Conservation (phyloP, 2,797 vertebrate genomes). For the Crax fasciolata region DNA sequence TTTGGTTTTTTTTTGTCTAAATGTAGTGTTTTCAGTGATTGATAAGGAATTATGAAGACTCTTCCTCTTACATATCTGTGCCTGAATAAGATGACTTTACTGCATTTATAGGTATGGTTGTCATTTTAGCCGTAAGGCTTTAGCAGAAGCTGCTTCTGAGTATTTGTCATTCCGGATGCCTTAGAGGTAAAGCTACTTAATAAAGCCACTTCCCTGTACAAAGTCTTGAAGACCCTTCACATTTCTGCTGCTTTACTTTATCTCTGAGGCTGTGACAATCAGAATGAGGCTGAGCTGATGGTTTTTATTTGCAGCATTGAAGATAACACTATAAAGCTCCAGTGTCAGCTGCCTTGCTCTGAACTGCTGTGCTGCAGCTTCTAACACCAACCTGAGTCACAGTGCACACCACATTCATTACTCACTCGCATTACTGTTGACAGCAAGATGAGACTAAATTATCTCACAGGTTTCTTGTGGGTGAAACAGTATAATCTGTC, state of each 20-base stretch:
- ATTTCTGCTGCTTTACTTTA: neutral
- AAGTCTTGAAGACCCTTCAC: neutral
- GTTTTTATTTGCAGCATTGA: neutral
- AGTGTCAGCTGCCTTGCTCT: neutral
- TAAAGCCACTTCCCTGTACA: neutral
- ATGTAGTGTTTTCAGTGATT: neutral
- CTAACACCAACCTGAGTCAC: neutral
- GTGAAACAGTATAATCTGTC: neutral
- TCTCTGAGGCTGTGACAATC: conserved; percentile 12
- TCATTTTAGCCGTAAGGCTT: conserved; percentile 50
- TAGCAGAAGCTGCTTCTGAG: conserved; percentile 26
- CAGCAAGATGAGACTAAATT: neutral
- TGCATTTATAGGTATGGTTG: neutral
- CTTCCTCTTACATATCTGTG: neutral
- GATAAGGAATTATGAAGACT: neutral
- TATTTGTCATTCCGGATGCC: conserved; percentile 14
- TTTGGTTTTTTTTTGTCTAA: neutral
- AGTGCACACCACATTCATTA: rapidly evolving
- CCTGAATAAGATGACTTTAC: conserved; percentile 18
- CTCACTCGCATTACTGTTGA: neutral
- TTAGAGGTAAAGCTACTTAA: conserved; percentile 24
- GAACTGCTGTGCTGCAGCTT: neutral
- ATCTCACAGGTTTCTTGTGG: neutral
- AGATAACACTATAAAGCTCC: neutral
- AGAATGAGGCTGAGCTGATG: neutral